Base-by-base conservation (phyloP, 2,888 invertebrate species). In the Drosophila paracracens region DNA sequence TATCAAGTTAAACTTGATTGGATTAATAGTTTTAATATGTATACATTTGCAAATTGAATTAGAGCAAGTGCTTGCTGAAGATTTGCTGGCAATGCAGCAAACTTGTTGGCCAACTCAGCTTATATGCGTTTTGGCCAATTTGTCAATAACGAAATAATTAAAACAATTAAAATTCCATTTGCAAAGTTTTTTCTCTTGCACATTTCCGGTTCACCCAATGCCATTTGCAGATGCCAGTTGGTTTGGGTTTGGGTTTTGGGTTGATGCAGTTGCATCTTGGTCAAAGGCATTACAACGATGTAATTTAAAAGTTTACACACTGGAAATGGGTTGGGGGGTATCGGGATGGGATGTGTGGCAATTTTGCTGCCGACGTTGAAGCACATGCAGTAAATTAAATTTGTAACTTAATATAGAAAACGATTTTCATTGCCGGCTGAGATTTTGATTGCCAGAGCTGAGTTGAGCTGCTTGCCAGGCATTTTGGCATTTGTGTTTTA, bases 101-200 rank as follows among this genome's bases (percentile, higher is more conserved):
- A 52, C 29, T 13, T 8, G 46, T 33, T 51, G 31, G 38, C 25
- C 53, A 54, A 25, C 29, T 38, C 21, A 51, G 36, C 27, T 40
- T 27, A 31, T n/a, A 61, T 43, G 31, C 6, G 38, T 18, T 69
- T 62, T 27, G n/a, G 74, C 61, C 83, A 88, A 88, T 88, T 90
- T 75, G 50, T 48, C 76, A 78, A 74, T 61, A 60, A 68, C 69
- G 64, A 82, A 82, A 71, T 70, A 71, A 51, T 74, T 83, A 77
- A 84, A 86, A 81, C 89, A 88, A 85, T 86, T 86, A 78, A 74
- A 87, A 77, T 81, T 75, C 70, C 61, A 86, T 89, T 87, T 81
- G 27, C 61, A 83, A 83, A 67, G 78, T 76, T 76, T 75, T 73
- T 74, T 74, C 70, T 61, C 67, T 29, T 74, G 66, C 74, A 64